Conservation (phyloP, 2,797 vertebrate species). For the Notamacropus eugenii region DNA sequence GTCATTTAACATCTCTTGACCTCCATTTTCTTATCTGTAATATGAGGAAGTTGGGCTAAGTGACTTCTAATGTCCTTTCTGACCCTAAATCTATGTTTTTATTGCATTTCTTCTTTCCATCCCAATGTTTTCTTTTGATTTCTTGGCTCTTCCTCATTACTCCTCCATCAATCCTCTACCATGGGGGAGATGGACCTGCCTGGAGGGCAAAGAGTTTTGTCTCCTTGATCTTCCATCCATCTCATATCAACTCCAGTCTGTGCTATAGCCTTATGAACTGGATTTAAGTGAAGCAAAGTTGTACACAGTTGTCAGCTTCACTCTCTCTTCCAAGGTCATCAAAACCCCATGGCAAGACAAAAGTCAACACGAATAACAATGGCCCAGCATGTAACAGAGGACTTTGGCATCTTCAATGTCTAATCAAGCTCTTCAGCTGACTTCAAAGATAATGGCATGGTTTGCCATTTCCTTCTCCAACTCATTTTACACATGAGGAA, state of each 20-base stretch:
- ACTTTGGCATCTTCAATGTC: background rate
- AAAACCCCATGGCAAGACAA: background rate
- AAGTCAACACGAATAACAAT: background rate
- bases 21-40: background rate
- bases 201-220: background rate
- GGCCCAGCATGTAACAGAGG: background rate
- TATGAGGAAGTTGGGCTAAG: background rate
- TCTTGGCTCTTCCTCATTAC: background rate
- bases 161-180: background rate
- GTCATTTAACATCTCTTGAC: background rate
- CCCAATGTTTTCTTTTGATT: background rate
- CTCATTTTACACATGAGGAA: background rate
- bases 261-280: background rate
- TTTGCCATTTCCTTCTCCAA: background rate
- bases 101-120: background rate
- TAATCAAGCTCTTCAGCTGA: background rate
- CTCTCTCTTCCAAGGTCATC: background rate
- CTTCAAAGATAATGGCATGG: background rate
- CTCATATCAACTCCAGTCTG: background rate
- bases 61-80: background rate
- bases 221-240: background rate
- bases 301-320: background rate
- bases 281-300: background rate
- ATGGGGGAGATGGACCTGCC: background rate
- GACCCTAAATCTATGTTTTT: background rate